Evolutionary conservation across 2,888 invertebrate species (phyloP).

Genomic region (Lasioglossum marginatum): DNA sequence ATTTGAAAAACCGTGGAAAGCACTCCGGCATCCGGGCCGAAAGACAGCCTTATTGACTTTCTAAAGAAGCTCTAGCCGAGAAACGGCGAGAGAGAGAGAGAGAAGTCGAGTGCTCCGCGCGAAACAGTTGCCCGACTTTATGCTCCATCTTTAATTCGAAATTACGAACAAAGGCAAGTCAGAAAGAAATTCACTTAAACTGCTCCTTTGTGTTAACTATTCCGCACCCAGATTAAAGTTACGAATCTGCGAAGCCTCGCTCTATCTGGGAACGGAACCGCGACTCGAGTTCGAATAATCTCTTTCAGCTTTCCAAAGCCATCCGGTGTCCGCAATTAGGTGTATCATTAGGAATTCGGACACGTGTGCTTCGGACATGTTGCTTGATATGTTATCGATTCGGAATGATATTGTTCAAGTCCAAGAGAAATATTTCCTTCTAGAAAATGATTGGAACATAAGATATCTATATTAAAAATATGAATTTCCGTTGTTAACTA

Average conservation of each 20-base stretch:
- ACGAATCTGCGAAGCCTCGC: not conserved
- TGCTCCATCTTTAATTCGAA: conserved; percentile 21
- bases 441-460: not conserved
- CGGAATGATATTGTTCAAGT: too few species aligned
- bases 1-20: not conserved
- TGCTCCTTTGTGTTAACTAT: conserved; percentile 35
- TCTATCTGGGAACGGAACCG: not conserved
- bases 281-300: not conserved
- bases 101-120: not conserved
- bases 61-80: conserved; percentile 11
- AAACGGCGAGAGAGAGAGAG: not conserved
- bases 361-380: not conserved
- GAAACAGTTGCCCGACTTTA: conserved; percentile 8
- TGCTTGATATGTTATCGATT: not conserved
- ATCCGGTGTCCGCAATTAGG: not conserved
- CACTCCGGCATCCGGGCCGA: not conserved
- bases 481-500: not conserved
- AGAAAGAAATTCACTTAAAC: conserved; percentile 33
- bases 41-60: conserved; percentile 19
- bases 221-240: conserved; percentile 26
- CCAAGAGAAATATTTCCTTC: not conserved
- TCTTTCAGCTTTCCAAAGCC: not conserved
- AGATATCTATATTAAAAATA: not conserved
- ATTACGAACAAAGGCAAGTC: conserved; percentile 21
- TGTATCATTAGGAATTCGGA: not conserved